Evolutionary conservation across 2,888 invertebrate genomes (phyloP).

Genomic region (Hemithea aestivaria): DNA sequence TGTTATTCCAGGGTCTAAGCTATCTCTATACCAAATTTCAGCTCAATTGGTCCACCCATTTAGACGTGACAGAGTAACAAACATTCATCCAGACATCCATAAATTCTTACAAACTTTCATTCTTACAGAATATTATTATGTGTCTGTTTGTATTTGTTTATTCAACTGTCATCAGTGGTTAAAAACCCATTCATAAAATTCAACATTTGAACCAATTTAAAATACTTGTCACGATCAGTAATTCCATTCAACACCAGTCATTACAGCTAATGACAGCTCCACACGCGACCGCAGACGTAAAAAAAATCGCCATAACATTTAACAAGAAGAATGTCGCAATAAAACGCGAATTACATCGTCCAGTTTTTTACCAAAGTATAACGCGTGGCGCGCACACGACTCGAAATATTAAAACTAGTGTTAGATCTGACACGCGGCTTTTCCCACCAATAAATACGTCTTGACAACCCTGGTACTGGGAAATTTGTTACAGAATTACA

Average conservation of each 20-base stretch:
- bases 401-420: constrained; percentile 77
- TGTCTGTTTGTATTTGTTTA: too few relatives aligned
- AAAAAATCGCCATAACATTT: constrained; percentile 63
- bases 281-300: constrained; percentile 59
- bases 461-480: constrained; percentile 57
- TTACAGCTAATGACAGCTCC: constrained; percentile 60
- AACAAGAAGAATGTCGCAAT: constrained; percentile 72
- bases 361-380: constrained; percentile 74
- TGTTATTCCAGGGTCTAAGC: too few relatives aligned
- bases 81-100: too few relatives aligned
- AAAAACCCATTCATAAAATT: too few relatives aligned
- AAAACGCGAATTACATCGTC: constrained; percentile 73
- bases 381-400: constrained; percentile 67
- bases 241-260: constrained; percentile 46
- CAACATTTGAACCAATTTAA: constrained; percentile 14
- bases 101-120: too few relatives aligned
- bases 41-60: too few relatives aligned
- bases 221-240: constrained; percentile 26
- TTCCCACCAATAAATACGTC: constrained; percentile 78
- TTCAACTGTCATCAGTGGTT: too few relatives aligned
- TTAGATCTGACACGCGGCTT: constrained; percentile 76
- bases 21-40: too few relatives aligned
- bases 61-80: too few relatives aligned
- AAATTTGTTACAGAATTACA: constrained; percentile 17
- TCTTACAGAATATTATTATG: too few relatives aligned